Evolutionary conservation across 2,797 vertebrate species (phyloP), one percentile per base, ranked within the genome.

Genomic region (Sarcophilus harrisii): DNA sequence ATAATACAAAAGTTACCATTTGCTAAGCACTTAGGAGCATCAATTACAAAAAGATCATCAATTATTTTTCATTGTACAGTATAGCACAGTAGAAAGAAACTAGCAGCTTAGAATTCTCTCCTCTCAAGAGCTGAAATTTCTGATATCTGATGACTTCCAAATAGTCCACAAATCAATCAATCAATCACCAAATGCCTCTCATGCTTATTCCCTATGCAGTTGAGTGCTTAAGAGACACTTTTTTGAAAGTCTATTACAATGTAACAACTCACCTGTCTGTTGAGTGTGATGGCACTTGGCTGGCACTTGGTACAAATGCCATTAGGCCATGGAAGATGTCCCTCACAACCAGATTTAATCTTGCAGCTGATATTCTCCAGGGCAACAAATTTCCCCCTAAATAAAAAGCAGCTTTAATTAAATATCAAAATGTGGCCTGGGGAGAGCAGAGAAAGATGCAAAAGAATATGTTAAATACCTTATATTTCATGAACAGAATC

Each of bases 351-450:
- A 0, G 99, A 99, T 98, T 99, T 99, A 97, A 99, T 99, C 98
- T 99, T 99, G 98, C 99, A 99, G 98, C 99, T 99, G 99, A 99
- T 99, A 98, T 99, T 99, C 98, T 99, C 99, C 98, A 99, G 98
- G 95, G 99, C 99, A 52, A 99, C 99, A 98, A 99, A 99, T 92
- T 99, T 99, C 60, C 99, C 99, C 98, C 99, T 99, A 98, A 16
- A 14, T 21, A 57, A 95, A 81, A 96, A 52, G 52, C 60, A 8
- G 38, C 32, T n/a, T 16, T 9, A 52, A 90, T 89, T 45, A 90
- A 38, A 13, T 45, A 13, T 4, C 9, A 58, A 8, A 4, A 14
- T 0, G 18, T 38, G 57, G 90, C 29, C 57, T 14, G 27, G 24
- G 27, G 66, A 28, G 58, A 27, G 91, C 3, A 62, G 92, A 96